These are phyloP conservation scores for Drosophila emarginata DNA, from an alignment of 2,888 invertebrate species.

Conservation along the genomic window DNA sequence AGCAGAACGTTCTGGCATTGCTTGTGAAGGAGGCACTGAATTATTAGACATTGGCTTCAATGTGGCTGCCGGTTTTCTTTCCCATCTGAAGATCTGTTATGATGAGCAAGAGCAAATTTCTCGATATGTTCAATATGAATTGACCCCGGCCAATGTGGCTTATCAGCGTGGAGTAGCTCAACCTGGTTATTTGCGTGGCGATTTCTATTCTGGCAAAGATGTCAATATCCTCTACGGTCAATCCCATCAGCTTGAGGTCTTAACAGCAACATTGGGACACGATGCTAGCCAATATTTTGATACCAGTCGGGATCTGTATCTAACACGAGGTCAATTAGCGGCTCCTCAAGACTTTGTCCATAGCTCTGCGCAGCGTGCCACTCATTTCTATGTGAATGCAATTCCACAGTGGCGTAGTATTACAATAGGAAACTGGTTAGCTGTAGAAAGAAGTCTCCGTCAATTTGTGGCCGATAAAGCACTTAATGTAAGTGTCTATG, in stretches of 20 bases:
- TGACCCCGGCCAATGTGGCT: constrained; percentile 81
- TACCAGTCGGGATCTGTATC: constrained; percentile 47
- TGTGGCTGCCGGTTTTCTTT: constrained; percentile 71
- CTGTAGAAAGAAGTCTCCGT: constrained; percentile 83
- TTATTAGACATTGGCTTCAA: constrained; percentile 81
- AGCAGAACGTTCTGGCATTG: constrained; percentile 62
- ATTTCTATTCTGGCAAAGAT: constrained; percentile 78
- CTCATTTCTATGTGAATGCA: constrained; percentile 84
- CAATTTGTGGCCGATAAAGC: constrained; percentile 79
- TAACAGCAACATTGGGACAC: constrained; percentile 76
- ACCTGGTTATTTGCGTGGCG: constrained; percentile 77
- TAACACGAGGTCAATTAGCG: constrained; percentile 83
- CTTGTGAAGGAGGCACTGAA: constrained; percentile 77
- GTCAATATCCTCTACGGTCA: constrained; percentile 78
- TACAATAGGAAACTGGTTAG: constrained; percentile 85
- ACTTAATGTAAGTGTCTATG: constrained; percentile 82
- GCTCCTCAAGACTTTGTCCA: constrained; percentile 84
- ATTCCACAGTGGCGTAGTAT: constrained; percentile 85
- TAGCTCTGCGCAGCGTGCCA: constrained; percentile 83
- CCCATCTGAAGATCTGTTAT: constrained; percentile 81
- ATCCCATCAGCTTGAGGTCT: constrained; percentile 75
- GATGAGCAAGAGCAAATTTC: constrained; percentile 79
- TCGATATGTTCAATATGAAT: constrained; percentile 79
- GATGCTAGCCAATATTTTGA: constrained; percentile 66
- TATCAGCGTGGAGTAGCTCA: constrained; percentile 81